Evolutionary conservation across 2,888 invertebrate genomes (phyloP), one percentile per base, ranked within the genome.

Genomic region (Kryphioiulus occultus): DNA sequence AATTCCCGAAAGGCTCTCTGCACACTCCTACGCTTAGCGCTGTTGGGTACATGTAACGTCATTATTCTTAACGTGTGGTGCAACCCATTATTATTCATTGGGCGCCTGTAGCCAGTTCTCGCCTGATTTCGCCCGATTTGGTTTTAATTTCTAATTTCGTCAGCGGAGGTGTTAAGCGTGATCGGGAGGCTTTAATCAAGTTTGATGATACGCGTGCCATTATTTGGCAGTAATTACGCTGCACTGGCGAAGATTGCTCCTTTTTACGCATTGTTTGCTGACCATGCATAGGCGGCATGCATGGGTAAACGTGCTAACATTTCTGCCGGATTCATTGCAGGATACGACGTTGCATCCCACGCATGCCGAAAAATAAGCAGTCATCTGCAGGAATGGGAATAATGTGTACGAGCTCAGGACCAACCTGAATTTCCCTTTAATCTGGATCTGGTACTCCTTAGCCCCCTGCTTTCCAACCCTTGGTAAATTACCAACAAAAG

Each of bases 141-240:
- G 4, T 68, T 68, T 68, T 68, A 68, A 68, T 68, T 68, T 10
- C 26, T 68, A 22, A 68, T 68, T 68, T 26, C 26, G 26, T 26
- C 68, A 12, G 26, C 10, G 22, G 26, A 68, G 68, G 68, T 68
- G 68, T 26, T 68, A n/a, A 68, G 26, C 68, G 9, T n/a, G n/a
- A 10, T 26, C 7, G 10, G 26, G 10, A 68, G 68, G 26, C n/a
- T 3, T 68, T 68, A 68, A 68, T 26, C 26, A 68, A 68, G 68
- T 68, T 68, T 68, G 10, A 68, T 12, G 68, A 68, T 68, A n/a
- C 68, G 68, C 68, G 68, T 10, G 68, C 68, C 68, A 68, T 68
- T 68, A 68, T 68, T 10, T 7, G 26, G n/a, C 9, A 68, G 68
- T 68, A 26, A 68, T 68, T 26, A 22, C 4, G 26, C 68, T 26